Evolutionary conservation across 2,888 invertebrate genomes (phyloP), one percentile per base, ranked within the genome.

Genomic region (Parochlus steinenii): DNA sequence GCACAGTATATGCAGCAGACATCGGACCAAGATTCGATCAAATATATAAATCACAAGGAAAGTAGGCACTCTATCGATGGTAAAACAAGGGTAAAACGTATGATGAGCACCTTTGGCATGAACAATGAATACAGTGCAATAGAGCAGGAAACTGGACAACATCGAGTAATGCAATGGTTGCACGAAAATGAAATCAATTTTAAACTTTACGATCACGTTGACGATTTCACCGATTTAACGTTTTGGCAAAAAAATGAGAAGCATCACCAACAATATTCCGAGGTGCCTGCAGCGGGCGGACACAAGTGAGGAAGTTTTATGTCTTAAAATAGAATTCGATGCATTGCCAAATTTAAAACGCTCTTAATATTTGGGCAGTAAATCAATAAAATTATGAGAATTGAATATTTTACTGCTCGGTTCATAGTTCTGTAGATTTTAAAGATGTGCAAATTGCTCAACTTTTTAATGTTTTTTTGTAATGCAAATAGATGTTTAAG

Each of bases 101-200:
- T 69, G 42, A 58, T 69, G 46, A 67, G 64, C 44, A 67, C 62
- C 42, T 69, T 69, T 46, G 74, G 74, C 2, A 58, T 74, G 29
- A 74, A 27, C 5, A 29, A 34, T 5, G 29, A 34, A 16, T 5
- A 22, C 16, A 67, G 69, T 2, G 67, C 68, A 3, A 63, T 74
- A 10, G 73, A 74, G 48, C 69, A 71, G 47, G 63, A 62, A 23
- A 63, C 67, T 17, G 63, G 14, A 5, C 28, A 34, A 16, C 10
- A 16, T 5, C 12, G 28, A 28, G 34, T 34, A 3, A 28, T 16
- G 5, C 28, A 28, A 14, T 34, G 34, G 34, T 15, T 34, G 5
- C 26, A 27, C 12, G 14, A 34, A 3, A 34, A 34, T 10, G 28
- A 34, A 14, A 17, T n/a, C 3, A 34, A 34, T 14, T 34, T 34